Percentiles rank a stretch among this genome's conserved stretches.
phyloP scores from a whole-genome alignment of 2,888 invertebrate species.

The Acanthoscelides obtectus region DNA sequence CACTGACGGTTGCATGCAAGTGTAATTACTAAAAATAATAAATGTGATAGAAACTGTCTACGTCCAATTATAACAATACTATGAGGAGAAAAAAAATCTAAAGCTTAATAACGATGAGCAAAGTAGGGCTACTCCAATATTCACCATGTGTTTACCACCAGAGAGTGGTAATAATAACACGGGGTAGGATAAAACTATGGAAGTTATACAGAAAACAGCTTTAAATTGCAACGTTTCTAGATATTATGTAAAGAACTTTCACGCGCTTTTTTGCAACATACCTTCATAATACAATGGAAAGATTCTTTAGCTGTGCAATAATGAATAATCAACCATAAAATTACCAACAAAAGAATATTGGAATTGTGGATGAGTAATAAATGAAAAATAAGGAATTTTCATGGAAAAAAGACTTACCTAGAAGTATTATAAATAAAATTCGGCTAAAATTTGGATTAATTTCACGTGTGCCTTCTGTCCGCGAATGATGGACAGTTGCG shows the following conservation, averaged over 20 bases:
- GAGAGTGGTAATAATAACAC: background rate
- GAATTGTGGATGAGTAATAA: background rate
- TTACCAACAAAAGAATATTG: background rate
- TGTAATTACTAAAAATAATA: background rate
- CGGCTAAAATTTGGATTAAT: background rate
- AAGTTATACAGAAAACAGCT: background rate
- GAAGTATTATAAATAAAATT: background rate
- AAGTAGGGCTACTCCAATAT: too few species aligned
- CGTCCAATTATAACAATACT: too few species aligned
- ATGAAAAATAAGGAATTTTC: background rate
- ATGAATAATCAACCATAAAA: background rate
- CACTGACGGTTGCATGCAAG: too few species aligned
- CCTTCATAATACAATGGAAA: background rate
- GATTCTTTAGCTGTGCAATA: background rate
- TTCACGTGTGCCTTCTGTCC: background rate
- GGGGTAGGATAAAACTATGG: background rate
- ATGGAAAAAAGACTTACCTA: background rate
- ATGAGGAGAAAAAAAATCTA: too few species aligned
- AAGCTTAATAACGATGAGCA: too few species aligned
- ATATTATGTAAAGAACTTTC: background rate
- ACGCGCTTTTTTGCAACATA: background rate
- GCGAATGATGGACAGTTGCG: background rate
- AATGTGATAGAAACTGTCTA: background rate
- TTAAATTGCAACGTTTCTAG: background rate
- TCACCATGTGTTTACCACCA: too few species aligned